Evolutionary conservation across 2,888 invertebrate genomes (phyloP).

Genomic region (Omphaloscelis lunosa): DNA sequence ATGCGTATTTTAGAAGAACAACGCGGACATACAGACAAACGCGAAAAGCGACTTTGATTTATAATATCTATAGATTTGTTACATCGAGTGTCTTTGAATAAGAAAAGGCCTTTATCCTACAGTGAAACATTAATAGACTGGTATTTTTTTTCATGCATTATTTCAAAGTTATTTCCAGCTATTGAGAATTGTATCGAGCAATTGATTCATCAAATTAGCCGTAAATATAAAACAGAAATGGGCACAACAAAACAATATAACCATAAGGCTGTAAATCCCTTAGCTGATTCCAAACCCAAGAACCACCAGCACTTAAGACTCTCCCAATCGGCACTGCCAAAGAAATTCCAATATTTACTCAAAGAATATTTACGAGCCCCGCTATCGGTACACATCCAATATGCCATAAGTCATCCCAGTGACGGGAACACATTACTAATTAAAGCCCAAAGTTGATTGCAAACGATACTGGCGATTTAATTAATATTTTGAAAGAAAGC

Average conservation of each 20-base stretch:
- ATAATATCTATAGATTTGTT: too few relatives aligned
- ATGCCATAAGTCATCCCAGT: conserved; percentile 82
- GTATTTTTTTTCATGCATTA: neutral
- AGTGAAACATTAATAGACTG: too few relatives aligned
- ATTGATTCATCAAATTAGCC: neutral
- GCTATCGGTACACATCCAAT: conserved; percentile 74
- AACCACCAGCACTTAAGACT: conserved; percentile 27
- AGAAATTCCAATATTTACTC: conserved; percentile 67
- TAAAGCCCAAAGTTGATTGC: conserved; percentile 80
- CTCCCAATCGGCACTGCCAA: conserved; percentile 50
- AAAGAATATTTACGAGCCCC: conserved; percentile 64
- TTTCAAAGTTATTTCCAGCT: neutral
- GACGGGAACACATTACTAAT: conserved; percentile 81
- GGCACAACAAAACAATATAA: neutral
- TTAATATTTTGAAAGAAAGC: conserved; percentile 77
- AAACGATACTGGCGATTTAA: conserved; percentile 76
- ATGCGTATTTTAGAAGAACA: too few relatives aligned
- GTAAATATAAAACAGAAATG: neutral
- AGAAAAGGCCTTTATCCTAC: too few relatives aligned
- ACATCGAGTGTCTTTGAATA: neutral
- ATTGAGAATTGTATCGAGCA: neutral
- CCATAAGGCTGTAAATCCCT: neutral
- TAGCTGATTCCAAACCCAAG: neutral
- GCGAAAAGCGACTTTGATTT: too few relatives aligned
- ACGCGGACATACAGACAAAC: too few relatives aligned